Base-by-base conservation (phyloP, 2,797 vertebrate species). In the Rhynchonycteris naso region DNA sequence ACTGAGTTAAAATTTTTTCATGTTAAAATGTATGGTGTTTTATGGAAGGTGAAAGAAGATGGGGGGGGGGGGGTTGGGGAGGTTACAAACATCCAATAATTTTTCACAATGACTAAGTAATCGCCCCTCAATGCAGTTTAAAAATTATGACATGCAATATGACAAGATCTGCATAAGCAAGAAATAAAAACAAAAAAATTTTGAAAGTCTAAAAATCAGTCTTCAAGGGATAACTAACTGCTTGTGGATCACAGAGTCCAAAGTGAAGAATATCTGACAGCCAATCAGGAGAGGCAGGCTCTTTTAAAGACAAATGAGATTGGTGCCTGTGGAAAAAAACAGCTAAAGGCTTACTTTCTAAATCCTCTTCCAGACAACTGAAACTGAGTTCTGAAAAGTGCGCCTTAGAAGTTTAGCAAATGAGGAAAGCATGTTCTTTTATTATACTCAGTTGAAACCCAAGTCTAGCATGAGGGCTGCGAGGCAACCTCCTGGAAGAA, bases 131-230 rank as follows among this genome's bases (percentile, higher is more conserved):
- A 92, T 63, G 9, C 12, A 86, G 74, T 94, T 88, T 88, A 75
- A 61, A 92, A 95, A 80, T 68, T 71, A 24, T 5, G 87, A 75
- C 50, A 72, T 28, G 90, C 22, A 90, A 96, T 92, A 94, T 18
- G 4, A 30, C 47, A 80, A 92, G 24, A 58, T 81, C 0, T 81
- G 13, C 47, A 87, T 65, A 76, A 84, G 8, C 54, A 66, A 92
- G 24, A 76, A 33, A 22, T 78, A 88, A 95, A 90, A 92, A 68
- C 65, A 89, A 75, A 84, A 94, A 94, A 93, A 59, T 5, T 50
- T 80, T 38, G 8, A 90, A 26, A 79, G 24, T 65, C 61, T 96
- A 71, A 71, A 83, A 72, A 66, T 26, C 18, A 83, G 50, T 94
- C 63, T 92, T 71, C 21, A 47, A 88, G 11, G 61, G n/a, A 47